phyloP scores from a whole-genome alignment of 2,797 vertebrate genomes.

The Rachycentron canadum region DNA sequence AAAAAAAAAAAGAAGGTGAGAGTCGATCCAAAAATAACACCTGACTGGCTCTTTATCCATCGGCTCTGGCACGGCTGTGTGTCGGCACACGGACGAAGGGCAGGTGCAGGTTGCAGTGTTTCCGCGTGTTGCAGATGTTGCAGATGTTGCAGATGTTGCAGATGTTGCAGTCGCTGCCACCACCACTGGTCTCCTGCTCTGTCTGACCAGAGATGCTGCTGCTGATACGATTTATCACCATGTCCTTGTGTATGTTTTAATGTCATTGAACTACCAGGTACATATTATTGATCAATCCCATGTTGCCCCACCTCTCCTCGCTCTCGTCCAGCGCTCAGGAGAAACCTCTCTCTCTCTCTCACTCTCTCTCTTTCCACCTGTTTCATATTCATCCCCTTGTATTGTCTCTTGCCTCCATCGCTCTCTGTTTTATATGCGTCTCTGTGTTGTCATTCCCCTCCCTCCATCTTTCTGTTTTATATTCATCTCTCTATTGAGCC shows the following conservation, averaged over 20 bases:
- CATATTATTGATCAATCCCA: constrained; percentile 75
- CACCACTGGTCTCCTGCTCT: not conserved
- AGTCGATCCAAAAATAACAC: constrained; percentile 72
- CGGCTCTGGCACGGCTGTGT: not conserved
- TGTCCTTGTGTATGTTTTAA: constrained; percentile 77
- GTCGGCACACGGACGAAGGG: constrained; percentile 28
- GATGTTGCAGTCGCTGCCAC: not conserved
- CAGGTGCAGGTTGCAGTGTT: not conserved
- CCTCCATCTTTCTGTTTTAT: constrained; percentile 75
- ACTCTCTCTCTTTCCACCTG: constrained; percentile 50
- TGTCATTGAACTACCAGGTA: constrained; percentile 71
- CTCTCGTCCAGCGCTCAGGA: constrained; percentile 1
- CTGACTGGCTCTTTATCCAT: constrained; percentile 36
- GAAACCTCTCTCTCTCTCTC: constrained; percentile 24
- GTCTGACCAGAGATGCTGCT: constrained; percentile 39
- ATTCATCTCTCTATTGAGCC: constrained; percentile 75
- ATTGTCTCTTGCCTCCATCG: constrained; percentile 65
- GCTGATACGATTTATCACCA: constrained; percentile 62
- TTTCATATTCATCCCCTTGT: constrained; percentile 72
- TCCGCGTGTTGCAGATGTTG: too few species aligned
- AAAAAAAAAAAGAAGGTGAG: constrained; percentile 71
- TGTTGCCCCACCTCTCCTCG: constrained; percentile 26
- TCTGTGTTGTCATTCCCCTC: constrained; percentile 69
- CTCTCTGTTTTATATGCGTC: constrained; percentile 67
- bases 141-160: too few species aligned